Evolutionary conservation across 1,140 invertebrate species (phyloP).

Genomic region (Doryteuthis pealeii): DNA sequence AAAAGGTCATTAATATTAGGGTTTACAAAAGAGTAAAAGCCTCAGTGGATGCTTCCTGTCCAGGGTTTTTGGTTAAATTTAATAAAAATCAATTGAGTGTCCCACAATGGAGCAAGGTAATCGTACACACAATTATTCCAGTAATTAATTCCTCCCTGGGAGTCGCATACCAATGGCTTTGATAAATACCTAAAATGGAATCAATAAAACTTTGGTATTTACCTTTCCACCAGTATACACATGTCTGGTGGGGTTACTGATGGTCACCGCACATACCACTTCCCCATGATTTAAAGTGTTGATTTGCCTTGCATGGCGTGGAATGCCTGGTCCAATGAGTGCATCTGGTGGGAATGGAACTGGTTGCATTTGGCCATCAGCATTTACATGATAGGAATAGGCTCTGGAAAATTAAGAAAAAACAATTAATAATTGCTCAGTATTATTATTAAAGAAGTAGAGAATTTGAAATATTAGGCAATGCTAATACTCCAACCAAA

Average conservation of each 20-base stretch:
- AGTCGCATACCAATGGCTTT: too few relatives aligned
- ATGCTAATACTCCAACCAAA: too few relatives aligned
- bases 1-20: too few relatives aligned
- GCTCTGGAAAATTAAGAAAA: slow-evolving; percentile 66
- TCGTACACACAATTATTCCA: too few relatives aligned
- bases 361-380: slow-evolving; percentile 81
- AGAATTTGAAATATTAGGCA: background rate
- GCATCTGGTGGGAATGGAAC: slow-evolving; percentile 96
- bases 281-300: slow-evolving; percentile 93
- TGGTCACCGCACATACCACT: slow-evolving; percentile 86
- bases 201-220: slow-evolving; percentile 5
- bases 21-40: too few relatives aligned
- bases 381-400: slow-evolving; percentile 90
- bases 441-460: slow-evolving; percentile 7
- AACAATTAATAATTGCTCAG: slow-evolving; percentile 61
- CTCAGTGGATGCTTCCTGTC: too few relatives aligned
- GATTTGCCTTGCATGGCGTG: slow-evolving; percentile 84
- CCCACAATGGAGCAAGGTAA: too few relatives aligned
- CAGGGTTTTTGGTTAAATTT: too few relatives aligned
- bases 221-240: slow-evolving; percentile 97
- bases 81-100: too few relatives aligned
- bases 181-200: too few relatives aligned
- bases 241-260: slow-evolving; percentile 85
- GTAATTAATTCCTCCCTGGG: too few relatives aligned
- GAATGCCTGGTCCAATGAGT: slow-evolving; percentile 87